These are phyloP conservation scores for Columba livia DNA, from an alignment of 2,113 vertebrate species.

Conservation along the genomic window DNA sequence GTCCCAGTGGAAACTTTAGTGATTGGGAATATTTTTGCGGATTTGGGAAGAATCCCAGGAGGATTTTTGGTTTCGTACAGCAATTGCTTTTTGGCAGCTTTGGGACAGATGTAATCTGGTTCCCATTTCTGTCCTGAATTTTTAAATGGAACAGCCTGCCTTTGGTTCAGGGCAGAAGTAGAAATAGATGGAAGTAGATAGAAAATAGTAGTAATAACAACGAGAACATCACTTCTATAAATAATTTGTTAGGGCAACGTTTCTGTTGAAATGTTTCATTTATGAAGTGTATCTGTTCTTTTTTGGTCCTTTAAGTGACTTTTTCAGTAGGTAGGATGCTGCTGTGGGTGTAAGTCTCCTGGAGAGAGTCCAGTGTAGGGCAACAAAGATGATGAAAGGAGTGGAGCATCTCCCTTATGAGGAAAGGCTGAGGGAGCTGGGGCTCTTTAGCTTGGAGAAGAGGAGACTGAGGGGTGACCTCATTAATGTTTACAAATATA, in stretches of 20 bases:
- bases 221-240: not conserved
- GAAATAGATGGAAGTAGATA: not conserved
- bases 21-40: conserved; percentile 30
- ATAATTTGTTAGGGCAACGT: not conserved
- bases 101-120: conserved; percentile 31
- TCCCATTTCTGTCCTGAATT: conserved; percentile 19
- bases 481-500: too few species aligned
- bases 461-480: too few species aligned
- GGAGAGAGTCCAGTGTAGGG: too few species aligned
- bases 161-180: not conserved
- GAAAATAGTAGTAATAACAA: not conserved
- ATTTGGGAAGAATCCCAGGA: conserved; percentile 38
- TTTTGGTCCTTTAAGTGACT: not conserved
- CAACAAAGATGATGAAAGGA: too few species aligned
- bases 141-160: not conserved
- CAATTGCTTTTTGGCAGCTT: conserved; percentile 40
- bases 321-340: not conserved
- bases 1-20: conserved; percentile 44
- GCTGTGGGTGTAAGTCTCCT: not conserved
- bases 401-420: too few species aligned
- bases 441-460: too few species aligned
- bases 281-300: not conserved
- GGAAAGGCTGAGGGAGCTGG: too few species aligned
- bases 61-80: conserved; percentile 35
- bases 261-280: not conserved